Evolutionary conservation across 2,888 invertebrate genomes (phyloP), one percentile per base, ranked within the genome.

Genomic region (Charanyca ferruginea): DNA sequence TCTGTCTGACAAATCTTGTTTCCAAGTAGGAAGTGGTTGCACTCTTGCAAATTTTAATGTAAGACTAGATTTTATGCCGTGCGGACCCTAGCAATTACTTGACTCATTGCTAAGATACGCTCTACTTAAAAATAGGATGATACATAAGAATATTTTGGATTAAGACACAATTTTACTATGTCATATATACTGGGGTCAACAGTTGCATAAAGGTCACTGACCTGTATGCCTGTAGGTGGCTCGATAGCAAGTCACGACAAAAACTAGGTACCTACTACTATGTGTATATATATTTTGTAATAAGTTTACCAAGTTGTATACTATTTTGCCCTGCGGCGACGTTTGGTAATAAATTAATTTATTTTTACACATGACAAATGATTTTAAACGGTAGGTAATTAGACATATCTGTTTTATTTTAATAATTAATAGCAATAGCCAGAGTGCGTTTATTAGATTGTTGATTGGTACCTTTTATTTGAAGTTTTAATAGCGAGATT

Each of bases 201-300:
- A 61, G 59, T 58, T 61, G 66, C 62, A 48, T 45, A 66, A 47
- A 74, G 82, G 79, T 80, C 77, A n/a, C 71, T 80, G 82, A 82
- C 74, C 83, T 35, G 48, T 32, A 74, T 68, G 57, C 65, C 41
- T 45, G 60, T 25, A 35, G 25, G 65, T 49, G 16, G 44, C 60
- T 69, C 32, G 55, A 49, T 66, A 68, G 45, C 77, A 42, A 51
- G 82, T 82, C 83, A 83, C 83, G 83, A 79, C 79, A 77, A 67
- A 76, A 74, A 65, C 64, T 62, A 54, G 38, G 47, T 55, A 48
- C 23, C 11, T 38, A 38, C 35, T 38, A 35, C n/a, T 47, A 32
- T 45, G 38, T 45, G 54, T 54, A 53, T 65, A 41, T 54, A 47
- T 64, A 66, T 79, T 77, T 74, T 64, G 79, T 64, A 77, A 77